These are phyloP conservation scores for Norana najaformis DNA, from an alignment of 2,888 invertebrate species.

Conservation along the genomic window DNA sequence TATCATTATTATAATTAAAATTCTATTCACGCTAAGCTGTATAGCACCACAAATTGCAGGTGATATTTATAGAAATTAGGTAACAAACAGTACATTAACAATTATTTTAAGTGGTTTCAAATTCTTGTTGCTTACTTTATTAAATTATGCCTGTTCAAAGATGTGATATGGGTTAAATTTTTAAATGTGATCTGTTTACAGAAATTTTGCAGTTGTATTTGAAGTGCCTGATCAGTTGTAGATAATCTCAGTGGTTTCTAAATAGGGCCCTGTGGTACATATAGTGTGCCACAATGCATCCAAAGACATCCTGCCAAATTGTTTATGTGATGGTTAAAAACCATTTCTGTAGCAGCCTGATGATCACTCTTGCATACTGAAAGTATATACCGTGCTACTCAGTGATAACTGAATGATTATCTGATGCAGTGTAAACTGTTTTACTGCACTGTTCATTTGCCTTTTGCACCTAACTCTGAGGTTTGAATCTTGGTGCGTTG, in stretches of 20 bases:
- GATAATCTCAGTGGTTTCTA: too few relatives aligned
- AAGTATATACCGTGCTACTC: neutral
- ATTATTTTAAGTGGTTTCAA: neutral
- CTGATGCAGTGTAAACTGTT: too few relatives aligned
- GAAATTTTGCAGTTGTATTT: neutral
- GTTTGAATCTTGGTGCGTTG: too few relatives aligned
- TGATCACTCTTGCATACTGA: neutral
- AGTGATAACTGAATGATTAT: neutral
- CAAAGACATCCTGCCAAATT: neutral
- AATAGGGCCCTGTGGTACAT: neutral
- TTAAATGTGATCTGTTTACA: neutral
- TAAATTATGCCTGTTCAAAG: neutral
- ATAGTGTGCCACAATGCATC: neutral
- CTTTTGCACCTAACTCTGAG: too few relatives aligned
- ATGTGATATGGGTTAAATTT: neutral
- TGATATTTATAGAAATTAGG: too few relatives aligned
- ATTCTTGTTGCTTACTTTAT: neutral
- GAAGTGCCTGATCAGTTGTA: neutral
- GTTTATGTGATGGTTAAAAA: neutral
- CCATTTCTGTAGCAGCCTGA: neutral
- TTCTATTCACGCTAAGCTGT: too few relatives aligned
- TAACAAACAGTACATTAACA: too few relatives aligned
- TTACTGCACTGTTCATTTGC: too few relatives aligned
- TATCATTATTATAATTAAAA: neutral
- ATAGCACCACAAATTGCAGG: too few relatives aligned